Evolutionary conservation across 2,888 invertebrate genomes (phyloP).

Genomic region (Auanema sp.): DNA sequence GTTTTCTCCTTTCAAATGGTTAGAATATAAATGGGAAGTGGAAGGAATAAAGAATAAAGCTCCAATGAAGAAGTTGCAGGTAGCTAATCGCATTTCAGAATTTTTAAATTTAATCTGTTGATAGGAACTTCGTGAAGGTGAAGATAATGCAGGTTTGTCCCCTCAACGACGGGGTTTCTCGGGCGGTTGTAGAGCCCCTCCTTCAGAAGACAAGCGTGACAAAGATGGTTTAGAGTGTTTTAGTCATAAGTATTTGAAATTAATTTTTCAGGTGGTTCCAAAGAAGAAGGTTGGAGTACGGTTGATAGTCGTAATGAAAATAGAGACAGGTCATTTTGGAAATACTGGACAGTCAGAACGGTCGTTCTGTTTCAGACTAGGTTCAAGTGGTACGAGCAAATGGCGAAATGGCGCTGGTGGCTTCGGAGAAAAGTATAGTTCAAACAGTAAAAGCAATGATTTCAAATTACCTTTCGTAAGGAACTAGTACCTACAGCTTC

Average conservation of each 20-base stretch:
- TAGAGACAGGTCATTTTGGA: background rate
- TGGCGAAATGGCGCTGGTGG: conserved; percentile 36
- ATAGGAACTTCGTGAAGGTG: conserved; percentile 23
- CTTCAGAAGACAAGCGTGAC: conserved; percentile 34
- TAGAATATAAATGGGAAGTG: conserved; percentile 52
- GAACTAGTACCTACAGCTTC: no score
- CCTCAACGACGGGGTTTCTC: conserved; percentile 59
- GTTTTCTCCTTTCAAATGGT: conserved; percentile 58
- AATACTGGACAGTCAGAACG: no score
- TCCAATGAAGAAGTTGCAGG: conserved; percentile 29
- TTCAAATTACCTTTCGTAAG: conserved; percentile 55
- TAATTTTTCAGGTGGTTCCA: conserved; percentile 7
- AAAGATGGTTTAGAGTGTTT: conserved; percentile 23
- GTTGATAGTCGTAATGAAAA: conserved; percentile 10
- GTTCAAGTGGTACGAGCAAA: conserved; percentile 23
- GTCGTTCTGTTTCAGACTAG: conserved; percentile 2
- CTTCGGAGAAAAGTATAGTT: conserved; percentile 28
- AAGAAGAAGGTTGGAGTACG: conserved; percentile 23
- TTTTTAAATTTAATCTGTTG: no score
- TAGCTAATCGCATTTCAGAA: no score
- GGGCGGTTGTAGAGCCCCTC: conserved; percentile 53
- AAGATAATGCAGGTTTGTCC: conserved; percentile 50
- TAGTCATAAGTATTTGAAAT: background rate
- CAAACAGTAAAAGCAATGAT: conserved; percentile 30
- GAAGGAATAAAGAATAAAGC: conserved; percentile 54